phyloP scores from a whole-genome alignment of 2,888 invertebrate species.

The Drepana falcataria region DNA sequence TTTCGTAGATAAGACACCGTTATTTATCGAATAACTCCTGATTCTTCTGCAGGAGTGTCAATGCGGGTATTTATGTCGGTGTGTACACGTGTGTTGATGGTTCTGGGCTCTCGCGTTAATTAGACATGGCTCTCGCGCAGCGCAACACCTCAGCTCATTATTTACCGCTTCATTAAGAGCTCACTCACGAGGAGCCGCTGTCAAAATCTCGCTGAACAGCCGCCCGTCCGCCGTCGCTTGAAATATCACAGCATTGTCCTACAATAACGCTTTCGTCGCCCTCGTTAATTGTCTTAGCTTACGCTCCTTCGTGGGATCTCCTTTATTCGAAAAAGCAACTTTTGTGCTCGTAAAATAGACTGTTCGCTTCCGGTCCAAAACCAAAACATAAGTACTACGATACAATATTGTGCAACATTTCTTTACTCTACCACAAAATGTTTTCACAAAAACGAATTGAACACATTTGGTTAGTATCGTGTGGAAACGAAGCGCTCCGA shows the following conservation, averaged over 20 bases:
- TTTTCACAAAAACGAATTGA: constrained; percentile 56
- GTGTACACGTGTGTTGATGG: constrained; percentile 40
- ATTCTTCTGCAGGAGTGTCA: constrained; percentile 30
- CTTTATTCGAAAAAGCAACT: constrained; percentile 47
- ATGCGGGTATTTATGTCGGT: constrained; percentile 23
- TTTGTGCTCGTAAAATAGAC: constrained; percentile 51
- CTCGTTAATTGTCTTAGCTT: constrained; percentile 65
- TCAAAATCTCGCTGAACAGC: constrained; percentile 68
- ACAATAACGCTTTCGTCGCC: constrained; percentile 71
- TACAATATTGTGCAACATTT: constrained; percentile 41
- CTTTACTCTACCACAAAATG: constrained; percentile 49
- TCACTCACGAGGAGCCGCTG: constrained; percentile 66
- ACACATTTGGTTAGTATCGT: constrained; percentile 47
- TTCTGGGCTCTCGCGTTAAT: constrained; percentile 59
- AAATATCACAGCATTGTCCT: constrained; percentile 71
- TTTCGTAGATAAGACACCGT: constrained; percentile 17
- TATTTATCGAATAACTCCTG: constrained; percentile 27
- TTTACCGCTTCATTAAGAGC: constrained; percentile 77
- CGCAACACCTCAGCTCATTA: constrained; percentile 73
- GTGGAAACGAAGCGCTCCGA: constrained; percentile 53
- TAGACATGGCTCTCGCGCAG: constrained; percentile 63
- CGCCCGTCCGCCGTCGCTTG: constrained; percentile 52
- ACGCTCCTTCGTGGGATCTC: constrained; percentile 42
- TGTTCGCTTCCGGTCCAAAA: constrained; percentile 44
- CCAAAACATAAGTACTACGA: constrained; percentile 37